phyloP scores from a whole-genome alignment of 2,113 vertebrate genomes.

The Xyliphius kryptos region DNA sequence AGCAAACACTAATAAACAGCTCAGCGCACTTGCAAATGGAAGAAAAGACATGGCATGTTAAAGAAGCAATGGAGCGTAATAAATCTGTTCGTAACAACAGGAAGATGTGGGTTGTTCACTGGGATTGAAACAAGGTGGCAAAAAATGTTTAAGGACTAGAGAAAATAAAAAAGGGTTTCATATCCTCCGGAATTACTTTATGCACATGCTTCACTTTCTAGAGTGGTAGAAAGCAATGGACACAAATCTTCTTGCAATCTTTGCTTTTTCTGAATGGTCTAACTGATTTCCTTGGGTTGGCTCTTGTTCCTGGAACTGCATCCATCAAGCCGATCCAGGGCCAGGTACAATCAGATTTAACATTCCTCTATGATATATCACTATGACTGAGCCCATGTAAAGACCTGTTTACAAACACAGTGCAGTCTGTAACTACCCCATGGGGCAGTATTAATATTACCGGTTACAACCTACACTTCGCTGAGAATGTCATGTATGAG shows the following conservation, averaged over 20 bases:
- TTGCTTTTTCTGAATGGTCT: background rate
- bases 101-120: slow-evolving; percentile 37
- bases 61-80: slow-evolving; percentile 48
- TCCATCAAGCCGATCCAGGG: too few species aligned
- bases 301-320: too few species aligned
- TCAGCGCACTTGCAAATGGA: slow-evolving; percentile 37
- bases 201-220: slow-evolving; percentile 23
- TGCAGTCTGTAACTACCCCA: too few species aligned
- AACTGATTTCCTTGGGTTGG: too few species aligned
- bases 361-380: too few species aligned
- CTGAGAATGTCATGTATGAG: too few species aligned
- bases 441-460: too few species aligned
- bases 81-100: slow-evolving; percentile 49
- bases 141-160: slow-evolving; percentile 21
- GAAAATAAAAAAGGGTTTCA: slow-evolving; percentile 14
- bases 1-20: slow-evolving; percentile 25
- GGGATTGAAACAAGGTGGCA: slow-evolving; percentile 36
- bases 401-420: too few species aligned
- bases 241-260: slow-evolving; percentile 49
- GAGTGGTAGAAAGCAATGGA: slow-evolving; percentile 42
- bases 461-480: too few species aligned
- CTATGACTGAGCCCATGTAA: too few species aligned
- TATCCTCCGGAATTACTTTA: background rate
- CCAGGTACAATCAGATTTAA: too few species aligned
- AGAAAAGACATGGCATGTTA: slow-evolving; percentile 37